Conservation (phyloP, 1,140 invertebrate species). For the Scaptomyza pallida region DNA sequence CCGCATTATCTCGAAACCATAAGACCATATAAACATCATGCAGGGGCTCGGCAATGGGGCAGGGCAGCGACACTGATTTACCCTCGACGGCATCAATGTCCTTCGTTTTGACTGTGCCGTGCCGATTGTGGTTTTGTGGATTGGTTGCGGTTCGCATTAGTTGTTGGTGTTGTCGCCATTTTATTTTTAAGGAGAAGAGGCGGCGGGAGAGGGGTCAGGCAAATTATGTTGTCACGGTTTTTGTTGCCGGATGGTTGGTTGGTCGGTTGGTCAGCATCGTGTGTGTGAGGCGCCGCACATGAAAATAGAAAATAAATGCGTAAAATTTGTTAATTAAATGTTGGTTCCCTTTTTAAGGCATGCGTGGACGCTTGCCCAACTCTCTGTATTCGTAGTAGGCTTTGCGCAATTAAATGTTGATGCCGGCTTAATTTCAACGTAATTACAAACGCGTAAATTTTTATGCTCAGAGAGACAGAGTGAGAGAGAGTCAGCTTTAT, state of each 20-base stretch:
- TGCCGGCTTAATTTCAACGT: conserved; percentile 76
- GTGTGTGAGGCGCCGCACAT: conserved; percentile 31
- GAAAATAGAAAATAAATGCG: conserved; percentile 82
- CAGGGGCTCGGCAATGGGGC: conserved; percentile 91
- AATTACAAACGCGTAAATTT: conserved; percentile 80
- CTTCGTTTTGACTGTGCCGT: conserved; percentile 85
- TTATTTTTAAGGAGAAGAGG: no score
- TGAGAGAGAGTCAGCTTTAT: conserved; percentile 26
- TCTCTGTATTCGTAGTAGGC: conserved; percentile 33
- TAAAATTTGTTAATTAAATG: conserved; percentile 83
- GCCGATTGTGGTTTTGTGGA: conserved; percentile 41
- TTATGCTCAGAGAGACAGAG: conserved; percentile 44
- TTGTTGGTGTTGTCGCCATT: conserved; percentile 29
- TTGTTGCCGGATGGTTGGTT: conserved; percentile 5
- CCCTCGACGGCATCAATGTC: conserved; percentile 93
- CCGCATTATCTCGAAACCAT: conserved; percentile 94
- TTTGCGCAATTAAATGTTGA: conserved; percentile 80
- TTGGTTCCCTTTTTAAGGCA: conserved; percentile 49
- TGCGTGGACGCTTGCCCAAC: conserved; percentile 42
- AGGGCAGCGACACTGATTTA: conserved; percentile 91
- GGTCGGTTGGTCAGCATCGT: conserved; percentile 42
- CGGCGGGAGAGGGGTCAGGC: conserved; percentile 38
- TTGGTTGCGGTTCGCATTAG: conserved; percentile 38
- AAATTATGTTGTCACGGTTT: conserved; percentile 72
- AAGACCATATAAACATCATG: conserved; percentile 95